Percentiles rank a stretch among this genome's conserved stretches.
These are phyloP conservation scores for Yponomeuta evonymella DNA, from an alignment of 2,888 invertebrate genomes.

Conservation along the genomic window DNA sequence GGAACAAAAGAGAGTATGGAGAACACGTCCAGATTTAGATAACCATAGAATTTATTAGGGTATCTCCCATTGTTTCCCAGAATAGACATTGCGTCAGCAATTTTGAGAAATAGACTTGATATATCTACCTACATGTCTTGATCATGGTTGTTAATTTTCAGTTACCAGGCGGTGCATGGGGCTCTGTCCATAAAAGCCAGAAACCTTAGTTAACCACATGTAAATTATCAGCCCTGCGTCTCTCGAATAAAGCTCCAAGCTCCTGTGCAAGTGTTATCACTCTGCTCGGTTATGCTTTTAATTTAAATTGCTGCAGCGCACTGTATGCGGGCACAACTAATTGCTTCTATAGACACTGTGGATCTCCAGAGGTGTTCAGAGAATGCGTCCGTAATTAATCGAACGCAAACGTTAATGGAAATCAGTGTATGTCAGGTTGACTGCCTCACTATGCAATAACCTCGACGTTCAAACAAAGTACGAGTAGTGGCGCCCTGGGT, in stretches of 20 bases:
- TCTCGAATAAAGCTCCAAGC: neutral
- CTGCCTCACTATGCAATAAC: conserved; percentile 13
- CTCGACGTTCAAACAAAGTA: neutral
- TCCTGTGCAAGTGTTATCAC: neutral
- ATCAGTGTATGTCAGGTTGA: conserved; percentile 36
- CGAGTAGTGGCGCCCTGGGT: neutral
- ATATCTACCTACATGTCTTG: no score
- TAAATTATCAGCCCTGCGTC: neutral
- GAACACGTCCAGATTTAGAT: conserved; percentile 28
- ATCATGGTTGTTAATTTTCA: no score
- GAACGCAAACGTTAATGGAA: conserved; percentile 50
- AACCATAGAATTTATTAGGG: neutral
- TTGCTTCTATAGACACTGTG: conserved; percentile 69
- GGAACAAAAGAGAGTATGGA: conserved; percentile 46
- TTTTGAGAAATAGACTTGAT: neutral
- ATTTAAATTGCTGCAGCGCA: neutral
- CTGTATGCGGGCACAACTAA: conserved; percentile 43
- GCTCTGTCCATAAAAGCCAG: no score
- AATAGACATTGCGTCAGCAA: neutral
- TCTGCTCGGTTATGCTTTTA: neutral
- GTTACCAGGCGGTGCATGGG: no score
- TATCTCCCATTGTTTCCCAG: neutral
- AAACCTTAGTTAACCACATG: neutral
- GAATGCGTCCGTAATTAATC: conserved; percentile 68
- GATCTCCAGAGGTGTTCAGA: conserved; percentile 39